These are phyloP conservation scores for Chaitophorus viminalis DNA, from an alignment of 2,888 invertebrate species.

Conservation along the genomic window DNA sequence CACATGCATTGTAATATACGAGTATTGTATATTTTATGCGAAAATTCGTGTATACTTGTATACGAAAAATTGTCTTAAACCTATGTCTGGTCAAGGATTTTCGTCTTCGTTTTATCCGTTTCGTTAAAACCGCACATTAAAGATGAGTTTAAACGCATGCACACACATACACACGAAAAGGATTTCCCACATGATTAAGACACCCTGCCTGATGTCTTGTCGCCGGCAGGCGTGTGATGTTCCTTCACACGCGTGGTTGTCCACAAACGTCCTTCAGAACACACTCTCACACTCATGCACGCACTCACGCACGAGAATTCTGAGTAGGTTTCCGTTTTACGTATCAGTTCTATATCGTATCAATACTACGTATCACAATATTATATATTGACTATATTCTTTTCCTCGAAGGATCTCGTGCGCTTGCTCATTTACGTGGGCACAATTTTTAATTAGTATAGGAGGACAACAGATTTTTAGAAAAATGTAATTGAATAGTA, in stretches of 20 bases:
- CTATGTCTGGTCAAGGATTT: constrained; percentile 33
- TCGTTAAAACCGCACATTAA: background rate
- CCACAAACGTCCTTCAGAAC: background rate
- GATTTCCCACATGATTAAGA: constrained; percentile 45
- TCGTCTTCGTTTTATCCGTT: background rate
- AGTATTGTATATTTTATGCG: background rate
- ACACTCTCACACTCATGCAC: background rate
- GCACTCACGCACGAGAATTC: background rate
- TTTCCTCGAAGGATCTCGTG: background rate
- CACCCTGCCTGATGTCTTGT: background rate
- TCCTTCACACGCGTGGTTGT: constrained; percentile 20
- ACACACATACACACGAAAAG: background rate
- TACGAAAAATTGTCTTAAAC: background rate
- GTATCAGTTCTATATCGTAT: background rate
- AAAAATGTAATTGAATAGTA: too few species aligned
- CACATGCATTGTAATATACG: background rate
- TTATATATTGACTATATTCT: background rate
- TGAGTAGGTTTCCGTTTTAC: constrained; percentile 20
- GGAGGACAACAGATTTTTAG: too few species aligned
- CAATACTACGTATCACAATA: too few species aligned
- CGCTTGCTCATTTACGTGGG: too few species aligned
- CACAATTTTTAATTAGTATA: too few species aligned
- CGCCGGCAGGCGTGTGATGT: background rate
- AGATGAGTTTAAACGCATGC: background rate
- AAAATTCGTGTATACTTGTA: background rate